A percentile compares a stretch with the other conserved stretches of the same genome.
These are phyloP conservation scores for Platyrinchus mystaceus DNA, from an alignment of 2,797 vertebrate species.

Conservation along the genomic window DNA sequence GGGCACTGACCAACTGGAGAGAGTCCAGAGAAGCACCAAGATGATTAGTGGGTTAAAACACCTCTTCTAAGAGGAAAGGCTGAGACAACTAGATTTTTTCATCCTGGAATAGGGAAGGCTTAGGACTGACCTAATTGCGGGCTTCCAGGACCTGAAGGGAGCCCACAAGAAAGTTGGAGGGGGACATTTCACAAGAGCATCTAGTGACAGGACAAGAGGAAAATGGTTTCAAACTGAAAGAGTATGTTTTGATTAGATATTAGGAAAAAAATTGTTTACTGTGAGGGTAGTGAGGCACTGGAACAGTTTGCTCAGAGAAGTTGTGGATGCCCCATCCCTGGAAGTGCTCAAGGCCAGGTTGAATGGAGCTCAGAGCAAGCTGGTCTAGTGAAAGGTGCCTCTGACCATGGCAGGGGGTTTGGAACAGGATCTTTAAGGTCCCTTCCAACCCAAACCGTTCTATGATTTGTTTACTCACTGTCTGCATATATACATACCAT, in stretches of 20 bases:
- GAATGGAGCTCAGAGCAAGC: background rate
- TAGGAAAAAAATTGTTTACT: background rate
- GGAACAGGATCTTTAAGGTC: background rate
- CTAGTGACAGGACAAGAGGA: background rate
- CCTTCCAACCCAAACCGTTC: background rate
- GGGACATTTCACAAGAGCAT: too few relatives aligned
- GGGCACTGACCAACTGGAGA: background rate
- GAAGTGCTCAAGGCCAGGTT: background rate
- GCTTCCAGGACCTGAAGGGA: background rate
- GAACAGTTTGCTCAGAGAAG: background rate
- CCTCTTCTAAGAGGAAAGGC: background rate
- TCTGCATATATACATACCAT: background rate
- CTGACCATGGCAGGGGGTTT: accelerated
- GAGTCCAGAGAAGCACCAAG: background rate
- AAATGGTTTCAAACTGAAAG: background rate
- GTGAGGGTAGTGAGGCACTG: background rate
- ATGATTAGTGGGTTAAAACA: background rate
- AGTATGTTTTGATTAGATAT: background rate
- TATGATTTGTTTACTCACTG: background rate
- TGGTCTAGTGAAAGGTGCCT: background rate
- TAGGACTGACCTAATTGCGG: background rate
- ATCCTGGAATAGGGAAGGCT: background rate
- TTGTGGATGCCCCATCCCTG: background rate
- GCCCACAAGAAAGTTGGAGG: background rate
- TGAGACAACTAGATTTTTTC: background rate